A percentile compares a stretch with the other conserved stretches of the same genome.
Evolutionary conservation across 2,888 invertebrate species (phyloP).

Genomic region (Sepiola atlantica): DNA sequence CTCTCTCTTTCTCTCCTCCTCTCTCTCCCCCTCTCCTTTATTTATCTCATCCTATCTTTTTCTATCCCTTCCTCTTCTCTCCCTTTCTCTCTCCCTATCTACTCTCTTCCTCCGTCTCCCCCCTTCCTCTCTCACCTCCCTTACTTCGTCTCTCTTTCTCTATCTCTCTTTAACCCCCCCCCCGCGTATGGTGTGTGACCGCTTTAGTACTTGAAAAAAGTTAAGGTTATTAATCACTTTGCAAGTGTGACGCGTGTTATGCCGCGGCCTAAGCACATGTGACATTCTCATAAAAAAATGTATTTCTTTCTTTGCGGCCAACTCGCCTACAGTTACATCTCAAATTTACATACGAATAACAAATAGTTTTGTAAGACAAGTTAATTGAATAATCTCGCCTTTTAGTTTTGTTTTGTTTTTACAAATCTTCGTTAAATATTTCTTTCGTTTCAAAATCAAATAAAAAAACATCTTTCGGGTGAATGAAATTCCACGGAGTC

Average conservation of each 20-base stretch:
- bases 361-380: not conserved
- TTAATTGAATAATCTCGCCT: not conserved
- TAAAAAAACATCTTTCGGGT: too few species aligned
- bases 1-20: too few species aligned
- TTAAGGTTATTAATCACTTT: not conserved
- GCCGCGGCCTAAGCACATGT: not conserved
- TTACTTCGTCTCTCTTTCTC: not conserved
- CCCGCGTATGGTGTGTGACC: not conserved
- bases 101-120: too few species aligned
- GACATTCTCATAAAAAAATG: not conserved
- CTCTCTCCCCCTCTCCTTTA: not conserved
- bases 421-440: not conserved
- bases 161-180: too few species aligned
- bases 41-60: not conserved
- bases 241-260: not conserved
- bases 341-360: not conserved
- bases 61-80: not conserved
- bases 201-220: not conserved
- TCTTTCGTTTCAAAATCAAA: not conserved
- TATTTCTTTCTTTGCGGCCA: too few species aligned
- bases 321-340: too few species aligned
- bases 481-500: too few species aligned
- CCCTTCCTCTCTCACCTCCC: not conserved
- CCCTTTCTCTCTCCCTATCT: not conserved
- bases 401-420: not conserved